phyloP scores from a whole-genome alignment of 2,797 vertebrate genomes.

The Falco concolor region DNA sequence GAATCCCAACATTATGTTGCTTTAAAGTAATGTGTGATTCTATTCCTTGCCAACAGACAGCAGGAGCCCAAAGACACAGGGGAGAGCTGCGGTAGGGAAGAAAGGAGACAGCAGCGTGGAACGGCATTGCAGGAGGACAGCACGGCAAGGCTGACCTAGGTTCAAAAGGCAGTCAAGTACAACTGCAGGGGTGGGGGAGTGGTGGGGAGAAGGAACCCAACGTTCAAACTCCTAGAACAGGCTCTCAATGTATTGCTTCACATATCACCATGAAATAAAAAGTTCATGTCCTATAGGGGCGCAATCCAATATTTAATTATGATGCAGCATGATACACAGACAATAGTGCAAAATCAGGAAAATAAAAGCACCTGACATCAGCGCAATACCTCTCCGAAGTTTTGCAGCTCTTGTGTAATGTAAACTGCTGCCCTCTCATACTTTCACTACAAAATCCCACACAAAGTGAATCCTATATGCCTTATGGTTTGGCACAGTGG shows the following conservation, averaged over 20 bases:
- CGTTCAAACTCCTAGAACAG: background rate
- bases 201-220: background rate
- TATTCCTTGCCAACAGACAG: background rate
- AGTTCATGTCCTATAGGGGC: background rate
- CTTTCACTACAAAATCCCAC: background rate
- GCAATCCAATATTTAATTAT: background rate
- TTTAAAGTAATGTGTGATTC: conserved; percentile 13
- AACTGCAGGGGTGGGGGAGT: accelerated
- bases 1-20: conserved; percentile 31
- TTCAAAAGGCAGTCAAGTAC: background rate
- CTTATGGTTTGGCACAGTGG: background rate
- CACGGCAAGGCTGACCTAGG: background rate
- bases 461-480: background rate
- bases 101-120: background rate
- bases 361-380: background rate
- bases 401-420: background rate
- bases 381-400: background rate
- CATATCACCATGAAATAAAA: background rate
- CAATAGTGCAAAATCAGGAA: background rate
- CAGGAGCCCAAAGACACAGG: background rate
- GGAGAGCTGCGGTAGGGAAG: background rate
- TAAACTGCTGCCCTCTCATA: background rate
- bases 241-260: background rate
- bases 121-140: background rate
- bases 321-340: background rate